Evolutionary conservation across 30 jellyfish, hydroid and myxozoan genomes (phyloP).

Genomic region (Hydractinia echinata): DNA sequence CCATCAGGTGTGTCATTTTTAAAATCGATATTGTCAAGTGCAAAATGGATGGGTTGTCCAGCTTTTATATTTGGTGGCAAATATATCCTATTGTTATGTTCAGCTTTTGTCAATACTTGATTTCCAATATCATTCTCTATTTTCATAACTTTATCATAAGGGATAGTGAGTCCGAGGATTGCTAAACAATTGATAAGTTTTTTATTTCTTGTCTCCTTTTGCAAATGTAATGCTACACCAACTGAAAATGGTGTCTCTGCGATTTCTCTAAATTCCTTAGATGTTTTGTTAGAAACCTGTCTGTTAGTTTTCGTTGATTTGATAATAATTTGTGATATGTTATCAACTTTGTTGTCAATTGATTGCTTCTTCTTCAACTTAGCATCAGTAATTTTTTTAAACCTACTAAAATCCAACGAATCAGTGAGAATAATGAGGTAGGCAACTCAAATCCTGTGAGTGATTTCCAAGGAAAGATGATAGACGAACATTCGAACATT

Average conservation of each 20-base stretch:
- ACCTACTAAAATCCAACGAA: slow-evolving; percentile 37
- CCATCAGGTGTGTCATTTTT: no score
- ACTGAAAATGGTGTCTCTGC: slow-evolving; percentile 30
- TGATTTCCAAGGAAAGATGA: no score
- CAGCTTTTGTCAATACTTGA: slow-evolving; percentile 5
- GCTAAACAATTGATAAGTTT: no score
- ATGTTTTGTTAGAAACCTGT: background rate
- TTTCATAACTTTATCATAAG: slow-evolving; percentile 36
- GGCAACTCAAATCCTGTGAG: slow-evolving; percentile 30
- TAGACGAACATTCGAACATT: no score
- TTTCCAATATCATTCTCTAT: slow-evolving; percentile 6
- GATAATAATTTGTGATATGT: no score
- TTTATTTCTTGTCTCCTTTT: slow-evolving; percentile 31
- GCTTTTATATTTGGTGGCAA: no score
- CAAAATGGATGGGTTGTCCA: no score
- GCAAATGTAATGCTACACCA: slow-evolving; percentile 34
- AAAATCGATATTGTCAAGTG: no score
- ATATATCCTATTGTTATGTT: no score
- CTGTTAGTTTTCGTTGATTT: no score
- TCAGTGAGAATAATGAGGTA: no score
- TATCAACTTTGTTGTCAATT: slow-evolving; percentile 9
- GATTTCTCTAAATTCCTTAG: background rate
- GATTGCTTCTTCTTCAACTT: background rate
- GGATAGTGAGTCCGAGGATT: no score
- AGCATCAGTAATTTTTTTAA: slow-evolving; percentile 17